Evolutionary conservation across 2,797 vertebrate genomes (phyloP).

Genomic region (Chelon labrosus): DNA sequence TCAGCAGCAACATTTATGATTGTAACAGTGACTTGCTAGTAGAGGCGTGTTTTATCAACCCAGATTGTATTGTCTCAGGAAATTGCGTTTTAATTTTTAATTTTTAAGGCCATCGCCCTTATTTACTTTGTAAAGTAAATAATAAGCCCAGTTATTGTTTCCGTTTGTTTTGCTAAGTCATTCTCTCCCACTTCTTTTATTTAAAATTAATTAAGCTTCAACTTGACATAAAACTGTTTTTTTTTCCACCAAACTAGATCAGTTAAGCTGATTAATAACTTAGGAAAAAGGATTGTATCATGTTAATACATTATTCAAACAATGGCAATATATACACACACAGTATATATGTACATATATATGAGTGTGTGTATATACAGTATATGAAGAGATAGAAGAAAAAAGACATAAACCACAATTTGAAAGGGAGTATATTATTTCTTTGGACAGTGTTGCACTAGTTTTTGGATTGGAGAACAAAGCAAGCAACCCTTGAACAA

Average conservation of each 20-base stretch:
- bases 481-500: slow-evolving; percentile 43
- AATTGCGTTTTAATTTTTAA: neutral
- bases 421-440: slow-evolving; percentile 59
- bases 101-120: neutral
- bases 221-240: neutral
- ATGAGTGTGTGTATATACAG: neutral
- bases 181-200: neutral
- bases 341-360: neutral
- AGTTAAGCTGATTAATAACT: neutral
- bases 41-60: slow-evolving; percentile 4
- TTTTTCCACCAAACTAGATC: neutral
- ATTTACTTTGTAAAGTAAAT: slow-evolving; percentile 15
- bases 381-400: slow-evolving; percentile 30
- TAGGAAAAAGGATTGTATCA: too few relatives aligned
- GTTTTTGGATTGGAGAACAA: slow-evolving; percentile 44
- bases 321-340: neutral
- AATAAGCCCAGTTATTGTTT: slow-evolving; percentile 8
- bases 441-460: slow-evolving; percentile 59
- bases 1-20: neutral
- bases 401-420: slow-evolving; percentile 38
- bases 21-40: slow-evolving; percentile 6
- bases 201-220: neutral
- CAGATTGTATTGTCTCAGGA: neutral
- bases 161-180: neutral
- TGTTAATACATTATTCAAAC: too few relatives aligned